Conservation (phyloP, 2,797 vertebrate species). For the Streptopelia turtur region DNA sequence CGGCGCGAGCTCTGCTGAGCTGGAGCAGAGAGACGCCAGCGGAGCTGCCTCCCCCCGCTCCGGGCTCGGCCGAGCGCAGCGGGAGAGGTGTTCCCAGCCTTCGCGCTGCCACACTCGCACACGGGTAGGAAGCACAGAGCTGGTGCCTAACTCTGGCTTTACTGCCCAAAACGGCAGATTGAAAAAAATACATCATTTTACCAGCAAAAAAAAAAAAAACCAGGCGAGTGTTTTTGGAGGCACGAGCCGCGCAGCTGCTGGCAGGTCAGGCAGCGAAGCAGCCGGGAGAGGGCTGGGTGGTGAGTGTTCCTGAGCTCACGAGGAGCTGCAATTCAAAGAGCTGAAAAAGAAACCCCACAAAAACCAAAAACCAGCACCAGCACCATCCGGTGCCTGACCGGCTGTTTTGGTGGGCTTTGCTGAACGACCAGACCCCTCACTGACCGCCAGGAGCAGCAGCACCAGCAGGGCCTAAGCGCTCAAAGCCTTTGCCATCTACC, state of each 20-base stretch:
- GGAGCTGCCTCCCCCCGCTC: too few species aligned
- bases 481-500: not conserved
- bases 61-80: fast-evolving
- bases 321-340: not conserved
- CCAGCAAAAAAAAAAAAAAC: not conserved
- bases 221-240: not conserved
- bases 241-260: not conserved
- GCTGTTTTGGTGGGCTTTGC: not conserved
- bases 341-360: not conserved
- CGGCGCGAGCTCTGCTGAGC: not conserved
- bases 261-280: not conserved
- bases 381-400: fast-evolving
- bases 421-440: fast-evolving
- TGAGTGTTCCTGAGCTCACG: not conserved
- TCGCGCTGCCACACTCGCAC: not conserved
- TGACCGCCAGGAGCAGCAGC: not conserved
- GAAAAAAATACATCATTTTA: not conserved
- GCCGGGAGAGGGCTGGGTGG: not conserved
- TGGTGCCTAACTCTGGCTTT: not conserved
- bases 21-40: not conserved
- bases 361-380: not conserved
- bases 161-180: not conserved
- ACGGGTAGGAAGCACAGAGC: not conserved
- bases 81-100: not conserved
- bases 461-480: not conserved